These are phyloP conservation scores for Endomychus coccineus DNA, from an alignment of 2,888 invertebrate species.

Conservation along the genomic window DNA sequence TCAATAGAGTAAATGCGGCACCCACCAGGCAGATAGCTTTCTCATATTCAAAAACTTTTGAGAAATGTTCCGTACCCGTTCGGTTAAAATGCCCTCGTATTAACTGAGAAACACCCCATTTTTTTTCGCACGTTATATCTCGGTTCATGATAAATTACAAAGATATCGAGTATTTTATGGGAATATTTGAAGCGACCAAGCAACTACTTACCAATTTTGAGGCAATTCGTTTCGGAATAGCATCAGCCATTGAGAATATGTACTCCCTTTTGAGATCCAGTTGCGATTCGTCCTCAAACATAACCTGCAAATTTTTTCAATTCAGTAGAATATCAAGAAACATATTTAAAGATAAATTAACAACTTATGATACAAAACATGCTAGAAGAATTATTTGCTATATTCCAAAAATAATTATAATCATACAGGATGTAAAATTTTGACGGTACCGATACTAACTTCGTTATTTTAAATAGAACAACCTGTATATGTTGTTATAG, in stretches of 20 bases:
- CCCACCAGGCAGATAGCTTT: too few species aligned
- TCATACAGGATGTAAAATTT: too few species aligned
- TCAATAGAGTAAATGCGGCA: too few species aligned
- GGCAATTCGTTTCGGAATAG: conserved; percentile 51
- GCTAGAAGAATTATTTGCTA: background rate
- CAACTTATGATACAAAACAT: too few species aligned
- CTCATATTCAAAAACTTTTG: too few species aligned
- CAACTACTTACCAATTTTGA: conserved; percentile 44
- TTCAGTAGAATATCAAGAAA: conserved; percentile 11
- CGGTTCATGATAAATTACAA: too few species aligned
- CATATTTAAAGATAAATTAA: background rate
- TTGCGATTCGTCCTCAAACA: conserved; percentile 47
- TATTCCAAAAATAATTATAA: conserved; percentile 11
- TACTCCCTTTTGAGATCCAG: conserved; percentile 46
- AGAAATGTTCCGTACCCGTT: too few species aligned
- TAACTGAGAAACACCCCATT: too few species aligned
- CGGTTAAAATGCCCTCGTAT: too few species aligned
- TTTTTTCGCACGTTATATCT: too few species aligned
- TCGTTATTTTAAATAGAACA: too few species aligned
- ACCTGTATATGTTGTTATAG: conserved; percentile 3
- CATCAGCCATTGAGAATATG: conserved; percentile 49
- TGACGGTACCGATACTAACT: too few species aligned
- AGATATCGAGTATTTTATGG: background rate
- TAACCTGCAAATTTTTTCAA: conserved; percentile 37
- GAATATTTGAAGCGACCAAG: background rate